Base-by-base conservation (phyloP, 2,113 vertebrate species). In the Triplophysa siluroides region DNA sequence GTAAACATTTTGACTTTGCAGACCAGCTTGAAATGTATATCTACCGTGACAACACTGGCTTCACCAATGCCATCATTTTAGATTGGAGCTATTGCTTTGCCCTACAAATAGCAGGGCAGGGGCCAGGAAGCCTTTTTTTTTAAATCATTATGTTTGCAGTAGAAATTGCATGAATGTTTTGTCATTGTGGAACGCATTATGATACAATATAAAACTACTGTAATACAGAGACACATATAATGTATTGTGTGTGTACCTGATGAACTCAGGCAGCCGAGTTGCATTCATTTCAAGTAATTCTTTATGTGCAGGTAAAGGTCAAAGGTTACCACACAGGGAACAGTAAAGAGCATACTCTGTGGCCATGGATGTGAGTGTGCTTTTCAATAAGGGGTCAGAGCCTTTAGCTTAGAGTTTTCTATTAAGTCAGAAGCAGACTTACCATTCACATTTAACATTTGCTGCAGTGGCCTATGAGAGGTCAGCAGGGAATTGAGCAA, bases 401-500 rank as follows among this genome's bases (percentile, higher is more conserved):
- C 81, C 84, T 85, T 80, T 45, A 80, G 81, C 89, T 91, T 88
- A 88, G 83, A 80, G 58, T 89, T 86, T 86, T 83, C 84, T 91
- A 88, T 89, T 83, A 91, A 88, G 90, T 89, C 90, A 92, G 88
- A 72, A 78, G 89, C 91, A 92, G 87, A 85, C 92, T 93, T 90
- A 91, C 90, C 91, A 88, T 85, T 93, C 93, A 93, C 90, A 88
- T 85, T 88, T 89, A 90, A 90, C 84, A 90, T 95, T 92, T 88
- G 88, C 90, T 85, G 69, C 86, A 79, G 87, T 90, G 89, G 90
- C 90, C 85, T 85, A 93, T 92, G 88, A 86, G 90, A 93, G 90
- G 86, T 91, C 93, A 94, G 82, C 86, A 85, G 91, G 92, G 94
- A 94, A 95, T 93, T 92, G 93, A 93, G 88, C 88, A 91, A 90